These are phyloP conservation scores for Bryconaethiops microstoma DNA, from an alignment of 2,797 vertebrate species.

Conservation along the genomic window DNA sequence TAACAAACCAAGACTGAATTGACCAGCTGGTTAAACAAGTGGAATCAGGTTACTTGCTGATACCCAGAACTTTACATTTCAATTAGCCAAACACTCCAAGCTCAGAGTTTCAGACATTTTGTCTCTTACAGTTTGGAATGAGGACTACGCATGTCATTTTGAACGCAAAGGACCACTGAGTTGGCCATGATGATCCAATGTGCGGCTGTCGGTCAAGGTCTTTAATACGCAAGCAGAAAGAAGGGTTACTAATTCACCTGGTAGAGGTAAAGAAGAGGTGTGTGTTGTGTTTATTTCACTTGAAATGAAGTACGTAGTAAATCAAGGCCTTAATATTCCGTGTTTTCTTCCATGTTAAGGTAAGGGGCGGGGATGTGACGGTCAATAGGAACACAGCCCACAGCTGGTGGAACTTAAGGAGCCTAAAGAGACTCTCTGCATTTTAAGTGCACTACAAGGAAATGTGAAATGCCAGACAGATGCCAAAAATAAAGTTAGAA, in stretches of 20 bases:
- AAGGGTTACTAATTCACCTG: not conserved
- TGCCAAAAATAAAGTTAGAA: conserved; percentile 75
- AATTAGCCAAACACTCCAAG: not conserved
- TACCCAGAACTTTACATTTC: not conserved
- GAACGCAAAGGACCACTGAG: not conserved
- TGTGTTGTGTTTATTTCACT: not conserved
- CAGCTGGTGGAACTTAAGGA: conserved; percentile 68
- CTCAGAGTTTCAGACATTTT: not conserved
- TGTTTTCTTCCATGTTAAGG: conserved; percentile 32
- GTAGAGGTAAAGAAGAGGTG: not conserved
- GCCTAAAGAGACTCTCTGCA: conserved; percentile 56
- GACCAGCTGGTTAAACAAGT: too few relatives aligned
- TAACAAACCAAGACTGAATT: too few relatives aligned
- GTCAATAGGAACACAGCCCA: conserved; percentile 50
- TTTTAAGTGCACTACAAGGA: conserved; percentile 66
- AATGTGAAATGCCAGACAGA: conserved; percentile 77
- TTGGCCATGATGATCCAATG: not conserved
- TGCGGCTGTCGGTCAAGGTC: not conserved
- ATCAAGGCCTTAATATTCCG: not conserved
- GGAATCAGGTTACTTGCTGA: not conserved
- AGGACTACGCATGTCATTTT: not conserved
- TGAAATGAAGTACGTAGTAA: not conserved
- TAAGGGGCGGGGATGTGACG: conserved; percentile 23
- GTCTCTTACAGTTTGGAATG: not conserved
- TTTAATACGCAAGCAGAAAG: not conserved